phyloP scores from a whole-genome alignment of 2,888 invertebrate species.

The Diarsia dahlii region DNA sequence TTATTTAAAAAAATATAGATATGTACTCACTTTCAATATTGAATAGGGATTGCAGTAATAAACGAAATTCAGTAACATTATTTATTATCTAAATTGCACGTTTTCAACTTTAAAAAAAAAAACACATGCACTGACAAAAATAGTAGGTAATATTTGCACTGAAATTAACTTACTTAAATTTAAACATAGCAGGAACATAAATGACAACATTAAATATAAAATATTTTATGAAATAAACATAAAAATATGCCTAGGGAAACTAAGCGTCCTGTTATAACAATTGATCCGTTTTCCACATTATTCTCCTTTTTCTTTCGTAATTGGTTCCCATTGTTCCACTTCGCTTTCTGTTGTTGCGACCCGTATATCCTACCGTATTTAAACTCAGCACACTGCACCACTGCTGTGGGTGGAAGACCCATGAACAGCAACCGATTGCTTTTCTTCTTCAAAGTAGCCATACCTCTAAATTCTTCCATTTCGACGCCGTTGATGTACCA shows the following conservation, averaged over 20 bases:
- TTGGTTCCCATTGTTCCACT: conserved; percentile 73
- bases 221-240: conserved; percentile 42
- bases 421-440: conserved; percentile 79
- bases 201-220: conserved; percentile 23
- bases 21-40: not conserved
- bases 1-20: no score
- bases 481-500: conserved; percentile 87
- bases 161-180: conserved; percentile 17
- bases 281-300: conserved; percentile 69
- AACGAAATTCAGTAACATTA: conserved; percentile 24
- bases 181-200: conserved; percentile 49
- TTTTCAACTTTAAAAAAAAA: not conserved
- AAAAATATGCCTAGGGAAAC: conserved; percentile 53
- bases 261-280: conserved; percentile 46
- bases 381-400: conserved; percentile 88
- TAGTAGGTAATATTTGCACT: conserved; percentile 17
- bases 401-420: conserved; percentile 87
- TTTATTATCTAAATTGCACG: conserved; percentile 46
- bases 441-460: conserved; percentile 73
- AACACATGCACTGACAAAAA: conserved; percentile 5
- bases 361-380: conserved; percentile 86
- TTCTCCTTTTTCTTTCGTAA: conserved; percentile 65
- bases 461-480: conserved; percentile 76
- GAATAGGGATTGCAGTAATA: not conserved
- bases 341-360: conserved; percentile 79